Evolutionary conservation across 2,797 vertebrate genomes (phyloP).

Genomic region (Gallinago nigripennis): DNA sequence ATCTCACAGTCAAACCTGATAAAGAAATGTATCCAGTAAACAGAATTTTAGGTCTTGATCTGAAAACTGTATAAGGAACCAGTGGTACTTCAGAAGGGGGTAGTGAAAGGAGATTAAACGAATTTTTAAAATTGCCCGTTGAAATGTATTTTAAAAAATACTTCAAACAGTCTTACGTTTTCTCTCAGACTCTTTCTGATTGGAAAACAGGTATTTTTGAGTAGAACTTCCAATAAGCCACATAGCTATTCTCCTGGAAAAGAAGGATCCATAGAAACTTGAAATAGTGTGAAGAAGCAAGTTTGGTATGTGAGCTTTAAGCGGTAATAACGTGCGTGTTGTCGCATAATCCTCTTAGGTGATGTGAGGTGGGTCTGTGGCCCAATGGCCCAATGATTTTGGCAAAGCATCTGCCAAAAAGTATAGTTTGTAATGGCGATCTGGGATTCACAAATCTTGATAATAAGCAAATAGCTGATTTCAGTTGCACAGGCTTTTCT

Average conservation of each 20-base stretch:
- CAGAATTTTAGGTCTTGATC: background rate
- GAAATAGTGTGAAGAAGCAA: background rate
- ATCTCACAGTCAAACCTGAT: background rate
- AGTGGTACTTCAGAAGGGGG: background rate
- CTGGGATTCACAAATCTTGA: background rate
- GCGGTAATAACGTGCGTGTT: background rate
- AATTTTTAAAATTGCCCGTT: background rate
- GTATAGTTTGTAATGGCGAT: background rate
- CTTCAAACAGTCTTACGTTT: background rate
- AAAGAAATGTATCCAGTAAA: background rate
- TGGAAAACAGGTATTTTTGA: background rate
- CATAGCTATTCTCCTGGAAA: background rate
- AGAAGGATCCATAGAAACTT: background rate
- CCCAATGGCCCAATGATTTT: background rate
- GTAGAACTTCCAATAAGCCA: background rate
- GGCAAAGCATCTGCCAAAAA: slow-evolving; percentile 10
- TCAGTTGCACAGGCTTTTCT: background rate
- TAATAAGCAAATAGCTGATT: background rate
- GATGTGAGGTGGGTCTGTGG: background rate
- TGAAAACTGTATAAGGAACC: background rate
- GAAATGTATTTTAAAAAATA: background rate
- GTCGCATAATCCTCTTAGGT: slow-evolving; percentile 26
- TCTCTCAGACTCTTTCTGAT: background rate
- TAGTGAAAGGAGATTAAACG: background rate
- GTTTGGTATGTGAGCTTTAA: background rate